A percentile compares a stretch with the other conserved stretches of the same genome.
These are phyloP conservation scores for Iguana delicatissima DNA, from an alignment of 2,797 vertebrate genomes.

Conservation along the genomic window DNA sequence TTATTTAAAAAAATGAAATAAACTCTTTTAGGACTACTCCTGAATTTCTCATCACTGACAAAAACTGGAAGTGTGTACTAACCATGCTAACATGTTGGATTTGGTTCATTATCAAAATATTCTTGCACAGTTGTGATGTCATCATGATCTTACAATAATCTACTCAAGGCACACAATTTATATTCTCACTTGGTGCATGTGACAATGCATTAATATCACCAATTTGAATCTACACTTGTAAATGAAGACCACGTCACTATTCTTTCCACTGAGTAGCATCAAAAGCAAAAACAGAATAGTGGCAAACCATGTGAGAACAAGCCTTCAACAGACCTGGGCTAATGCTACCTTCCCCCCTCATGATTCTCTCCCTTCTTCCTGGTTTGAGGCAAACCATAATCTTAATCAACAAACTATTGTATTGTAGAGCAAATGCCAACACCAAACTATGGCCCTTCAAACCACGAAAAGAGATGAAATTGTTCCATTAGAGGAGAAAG, in stretches of 20 bases:
- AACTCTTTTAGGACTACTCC: neutral
- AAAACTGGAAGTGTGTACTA: neutral
- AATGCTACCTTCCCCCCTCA: neutral
- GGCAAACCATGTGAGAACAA: too few species aligned
- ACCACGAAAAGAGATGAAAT: neutral
- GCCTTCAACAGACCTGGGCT: neutral
- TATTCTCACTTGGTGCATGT: neutral
- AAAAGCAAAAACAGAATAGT: too few species aligned
- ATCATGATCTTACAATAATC: neutral
- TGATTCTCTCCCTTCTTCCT: neutral
- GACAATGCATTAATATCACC: neutral
- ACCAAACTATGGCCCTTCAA: neutral
- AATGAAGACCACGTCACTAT: neutral
- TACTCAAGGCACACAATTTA: neutral
- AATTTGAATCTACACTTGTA: neutral
- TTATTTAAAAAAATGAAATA: neutral
- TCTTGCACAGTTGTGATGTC: neutral
- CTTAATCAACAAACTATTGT: neutral
- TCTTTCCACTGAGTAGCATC: neutral
- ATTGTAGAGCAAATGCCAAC: neutral
- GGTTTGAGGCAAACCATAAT: neutral
- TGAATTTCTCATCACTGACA: neutral
- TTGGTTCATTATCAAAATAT: neutral
- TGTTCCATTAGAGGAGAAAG: neutral
- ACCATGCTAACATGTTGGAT: neutral